Evolutionary conservation across 2,888 invertebrate species (phyloP).

Genomic region (Melitaea athalia): DNA sequence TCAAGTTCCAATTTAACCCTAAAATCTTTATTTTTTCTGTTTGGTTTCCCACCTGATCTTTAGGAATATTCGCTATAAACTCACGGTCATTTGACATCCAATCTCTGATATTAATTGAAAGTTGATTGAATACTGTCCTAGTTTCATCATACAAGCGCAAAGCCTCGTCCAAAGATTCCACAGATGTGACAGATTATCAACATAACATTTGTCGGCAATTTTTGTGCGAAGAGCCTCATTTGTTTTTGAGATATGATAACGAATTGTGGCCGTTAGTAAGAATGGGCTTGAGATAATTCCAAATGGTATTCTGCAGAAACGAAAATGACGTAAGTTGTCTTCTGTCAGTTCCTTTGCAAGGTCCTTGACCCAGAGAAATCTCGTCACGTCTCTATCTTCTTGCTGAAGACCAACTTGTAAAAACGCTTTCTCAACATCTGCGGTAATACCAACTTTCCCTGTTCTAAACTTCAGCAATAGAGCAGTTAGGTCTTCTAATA

Average conservation of each 20-base stretch:
- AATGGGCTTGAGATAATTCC: slow-evolving; percentile 36
- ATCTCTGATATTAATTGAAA: too few species aligned
- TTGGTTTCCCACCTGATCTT: too few species aligned
- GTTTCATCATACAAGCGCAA: too few species aligned
- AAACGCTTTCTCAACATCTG: slow-evolving; percentile 46
- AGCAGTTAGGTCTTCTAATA: slow-evolving; percentile 43
- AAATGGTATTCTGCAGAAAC: slow-evolving; percentile 24
- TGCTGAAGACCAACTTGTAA: slow-evolving; percentile 40
- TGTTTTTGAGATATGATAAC: slow-evolving; percentile 22
- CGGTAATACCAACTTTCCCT: slow-evolving; percentile 36
- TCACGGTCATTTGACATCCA: too few species aligned
- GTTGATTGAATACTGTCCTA: too few species aligned
- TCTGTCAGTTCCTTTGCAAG: slow-evolving; percentile 16
- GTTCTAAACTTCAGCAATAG: slow-evolving; percentile 41
- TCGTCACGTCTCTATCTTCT: slow-evolving; percentile 39
- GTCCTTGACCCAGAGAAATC: slow-evolving; percentile 43
- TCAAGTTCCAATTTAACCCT: too few species aligned
- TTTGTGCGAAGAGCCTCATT: too few species aligned
- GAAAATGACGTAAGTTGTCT: slow-evolving; percentile 20
- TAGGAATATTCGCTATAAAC: too few species aligned
- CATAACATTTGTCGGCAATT: too few species aligned
- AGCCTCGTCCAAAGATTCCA: too few species aligned
- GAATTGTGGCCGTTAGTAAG: slow-evolving; percentile 35
- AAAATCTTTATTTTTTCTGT: too few species aligned
- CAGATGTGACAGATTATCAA: too few species aligned